A percentile compares a stretch with the other conserved stretches of the same genome.
Conservation (phyloP, 92 coral and sea anemone species). For the Epizoanthus fatuus region DNA sequence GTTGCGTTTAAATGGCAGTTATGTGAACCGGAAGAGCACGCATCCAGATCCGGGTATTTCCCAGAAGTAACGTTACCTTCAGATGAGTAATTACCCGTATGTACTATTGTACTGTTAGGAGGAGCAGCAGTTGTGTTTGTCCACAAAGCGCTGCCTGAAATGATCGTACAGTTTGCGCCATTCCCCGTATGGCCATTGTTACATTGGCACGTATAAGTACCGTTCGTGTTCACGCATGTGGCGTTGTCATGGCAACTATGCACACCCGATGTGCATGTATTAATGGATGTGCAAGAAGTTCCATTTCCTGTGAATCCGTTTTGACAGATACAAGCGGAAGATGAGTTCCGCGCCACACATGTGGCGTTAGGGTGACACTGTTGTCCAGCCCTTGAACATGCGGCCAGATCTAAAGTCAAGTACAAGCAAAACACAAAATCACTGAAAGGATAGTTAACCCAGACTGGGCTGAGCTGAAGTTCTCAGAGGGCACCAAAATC, state of each 20-base stretch:
- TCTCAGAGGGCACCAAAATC: no score
- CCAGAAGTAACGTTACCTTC: conserved; percentile 1
- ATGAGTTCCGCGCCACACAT: neutral
- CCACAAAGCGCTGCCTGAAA: neutral
- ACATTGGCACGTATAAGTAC: conserved; percentile 19
- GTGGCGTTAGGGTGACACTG: conserved; percentile 25
- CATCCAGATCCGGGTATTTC: neutral
- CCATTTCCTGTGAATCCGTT: conserved; percentile 36
- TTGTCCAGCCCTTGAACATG: conserved; percentile 6
- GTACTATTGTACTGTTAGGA: neutral
- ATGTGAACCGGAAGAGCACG: neutral
- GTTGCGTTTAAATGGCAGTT: conserved; percentile 25
- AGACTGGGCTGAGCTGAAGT: no score
- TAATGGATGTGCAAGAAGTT: conserved; percentile 18
- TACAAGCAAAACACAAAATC: no score
- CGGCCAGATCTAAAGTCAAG: neutral
- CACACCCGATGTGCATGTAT: neutral
- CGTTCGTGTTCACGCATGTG: neutral
- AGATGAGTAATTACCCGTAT: neutral
- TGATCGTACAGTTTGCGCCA: conserved; percentile 7
- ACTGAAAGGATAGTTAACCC: no score
- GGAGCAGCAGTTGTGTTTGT: neutral
- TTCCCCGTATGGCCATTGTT: conserved; percentile 4
- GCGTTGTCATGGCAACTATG: conserved; percentile 26
- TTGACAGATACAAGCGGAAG: conserved; percentile 21